Percentiles rank a stretch among this genome's conserved stretches.
phyloP scores from a whole-genome alignment of 1,140 invertebrate species.

The Drosophila simulans region DNA sequence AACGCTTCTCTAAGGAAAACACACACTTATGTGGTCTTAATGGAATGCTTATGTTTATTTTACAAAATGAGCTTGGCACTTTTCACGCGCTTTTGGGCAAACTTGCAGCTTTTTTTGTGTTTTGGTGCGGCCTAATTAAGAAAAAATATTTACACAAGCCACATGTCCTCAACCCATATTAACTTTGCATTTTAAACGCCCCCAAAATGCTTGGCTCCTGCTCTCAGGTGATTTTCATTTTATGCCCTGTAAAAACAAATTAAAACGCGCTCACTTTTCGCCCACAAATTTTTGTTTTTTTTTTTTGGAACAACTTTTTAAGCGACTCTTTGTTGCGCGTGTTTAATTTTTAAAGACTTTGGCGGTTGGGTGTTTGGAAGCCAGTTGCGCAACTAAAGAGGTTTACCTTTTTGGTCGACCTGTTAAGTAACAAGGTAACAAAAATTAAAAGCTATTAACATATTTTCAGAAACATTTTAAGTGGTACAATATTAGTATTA shows the following conservation, averaged over 20 bases:
- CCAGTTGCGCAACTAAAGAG: too few species aligned
- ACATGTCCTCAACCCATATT: slow-evolving; percentile 34
- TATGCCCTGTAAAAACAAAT: slow-evolving; percentile 71
- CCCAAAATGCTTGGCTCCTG: slow-evolving; percentile 32
- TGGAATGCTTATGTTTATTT: slow-evolving; percentile 76
- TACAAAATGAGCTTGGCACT: slow-evolving; percentile 70
- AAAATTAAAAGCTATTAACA: not conserved
- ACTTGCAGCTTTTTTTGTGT: slow-evolving; percentile 40
- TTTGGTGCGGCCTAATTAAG: slow-evolving; percentile 65
- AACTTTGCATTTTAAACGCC: slow-evolving; percentile 53
- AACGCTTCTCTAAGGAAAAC: not conserved
- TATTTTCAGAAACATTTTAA: too few species aligned
- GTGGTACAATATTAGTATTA: too few species aligned
- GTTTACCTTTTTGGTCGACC: too few species aligned
- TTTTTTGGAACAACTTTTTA: slow-evolving; percentile 50
- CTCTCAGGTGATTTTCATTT: slow-evolving; percentile 19
- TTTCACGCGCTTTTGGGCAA: slow-evolving; percentile 68
- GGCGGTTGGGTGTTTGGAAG: not conserved
- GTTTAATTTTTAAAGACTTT: slow-evolving; percentile 50
- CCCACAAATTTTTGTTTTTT: not conserved
- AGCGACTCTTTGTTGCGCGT: slow-evolving; percentile 46
- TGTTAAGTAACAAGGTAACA: not conserved
- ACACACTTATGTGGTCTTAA: slow-evolving; percentile 44
- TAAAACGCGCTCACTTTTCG: slow-evolving; percentile 49
- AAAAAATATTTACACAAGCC: slow-evolving; percentile 73